phyloP scores from a whole-genome alignment of 2,888 invertebrate genomes.

The Ptychoptera albimana region DNA sequence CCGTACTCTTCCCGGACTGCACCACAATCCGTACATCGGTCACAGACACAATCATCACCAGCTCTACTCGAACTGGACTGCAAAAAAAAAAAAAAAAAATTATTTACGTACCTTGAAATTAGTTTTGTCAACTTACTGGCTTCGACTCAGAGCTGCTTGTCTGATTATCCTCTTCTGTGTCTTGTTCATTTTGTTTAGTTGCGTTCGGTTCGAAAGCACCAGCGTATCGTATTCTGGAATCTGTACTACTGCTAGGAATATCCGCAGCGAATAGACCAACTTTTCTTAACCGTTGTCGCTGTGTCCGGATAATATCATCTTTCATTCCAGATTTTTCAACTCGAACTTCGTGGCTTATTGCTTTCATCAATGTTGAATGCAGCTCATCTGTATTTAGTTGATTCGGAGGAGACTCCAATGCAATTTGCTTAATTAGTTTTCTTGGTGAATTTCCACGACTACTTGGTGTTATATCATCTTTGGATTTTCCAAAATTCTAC shows the following conservation, averaged over 20 bases:
- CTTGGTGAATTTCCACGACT: conserved; percentile 45
- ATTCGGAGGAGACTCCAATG: conserved; percentile 48
- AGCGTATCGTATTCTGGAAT: conserved; percentile 33
- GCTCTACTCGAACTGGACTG: conserved; percentile 44
- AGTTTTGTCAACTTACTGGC: conserved; percentile 21
- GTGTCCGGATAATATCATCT: conserved; percentile 27
- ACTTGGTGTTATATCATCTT: conserved; percentile 25
- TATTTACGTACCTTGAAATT: background rate
- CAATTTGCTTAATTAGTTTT: conserved; percentile 51
- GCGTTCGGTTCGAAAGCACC: conserved; percentile 38
- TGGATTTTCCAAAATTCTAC: conserved; percentile 17
- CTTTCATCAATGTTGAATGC: conserved; percentile 24
- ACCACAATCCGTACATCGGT: conserved; percentile 73
- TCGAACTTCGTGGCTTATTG: conserved; percentile 16
- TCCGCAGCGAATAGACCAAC: conserved; percentile 36
- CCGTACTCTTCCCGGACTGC: conserved; percentile 80
- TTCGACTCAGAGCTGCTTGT: conserved; percentile 17
- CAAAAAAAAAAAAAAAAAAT: background rate
- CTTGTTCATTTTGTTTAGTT: conserved; percentile 18
- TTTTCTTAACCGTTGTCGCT: conserved; percentile 38
- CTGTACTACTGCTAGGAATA: conserved; percentile 19
- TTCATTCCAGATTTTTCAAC: conserved; percentile 9
- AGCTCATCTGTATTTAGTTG: conserved; percentile 15
- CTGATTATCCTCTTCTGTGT: conserved; percentile 19
- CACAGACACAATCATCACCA: conserved; percentile 55